These are phyloP conservation scores for Dendrophyllia cribrosa DNA, from an alignment of 64 coral and sea anemone species.

Conservation along the genomic window DNA sequence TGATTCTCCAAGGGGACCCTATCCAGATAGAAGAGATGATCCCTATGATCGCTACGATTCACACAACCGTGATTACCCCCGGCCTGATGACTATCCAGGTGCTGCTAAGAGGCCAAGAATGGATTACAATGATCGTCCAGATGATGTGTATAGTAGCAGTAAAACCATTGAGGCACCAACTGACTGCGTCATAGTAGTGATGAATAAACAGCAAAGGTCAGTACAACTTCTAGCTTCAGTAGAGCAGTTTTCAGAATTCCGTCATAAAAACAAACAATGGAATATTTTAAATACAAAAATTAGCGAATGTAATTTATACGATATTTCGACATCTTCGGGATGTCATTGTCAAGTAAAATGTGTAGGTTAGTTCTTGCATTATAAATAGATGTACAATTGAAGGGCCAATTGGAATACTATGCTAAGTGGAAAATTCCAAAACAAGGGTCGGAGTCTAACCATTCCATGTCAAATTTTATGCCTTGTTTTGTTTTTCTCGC, in stretches of 20 bases:
- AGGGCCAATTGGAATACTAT: no score
- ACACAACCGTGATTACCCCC: slow-evolving; percentile 53
- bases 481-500: no score
- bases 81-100: slow-evolving; percentile 82
- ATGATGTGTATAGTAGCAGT: slow-evolving; percentile 54
- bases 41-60: slow-evolving; percentile 50
- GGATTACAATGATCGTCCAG: slow-evolving; percentile 76
- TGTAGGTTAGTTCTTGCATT: no score
- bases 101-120: slow-evolving; percentile 89
- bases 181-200: slow-evolving; percentile 96
- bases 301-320: no score
- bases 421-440: no score
- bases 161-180: slow-evolving; percentile 94
- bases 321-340: no score
- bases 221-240: neutral
- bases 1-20: slow-evolving; percentile 55
- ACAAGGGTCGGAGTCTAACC: no score
- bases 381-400: no score
- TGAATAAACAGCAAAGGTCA: slow-evolving; percentile 90
- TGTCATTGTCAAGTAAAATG: no score
- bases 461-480: no score
- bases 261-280: no score
- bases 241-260: neutral
- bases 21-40: slow-evolving; percentile 59
- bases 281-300: no score